Conservation (phyloP, 2,888 invertebrate species). For the Caenorhabditis japonica region DNA sequence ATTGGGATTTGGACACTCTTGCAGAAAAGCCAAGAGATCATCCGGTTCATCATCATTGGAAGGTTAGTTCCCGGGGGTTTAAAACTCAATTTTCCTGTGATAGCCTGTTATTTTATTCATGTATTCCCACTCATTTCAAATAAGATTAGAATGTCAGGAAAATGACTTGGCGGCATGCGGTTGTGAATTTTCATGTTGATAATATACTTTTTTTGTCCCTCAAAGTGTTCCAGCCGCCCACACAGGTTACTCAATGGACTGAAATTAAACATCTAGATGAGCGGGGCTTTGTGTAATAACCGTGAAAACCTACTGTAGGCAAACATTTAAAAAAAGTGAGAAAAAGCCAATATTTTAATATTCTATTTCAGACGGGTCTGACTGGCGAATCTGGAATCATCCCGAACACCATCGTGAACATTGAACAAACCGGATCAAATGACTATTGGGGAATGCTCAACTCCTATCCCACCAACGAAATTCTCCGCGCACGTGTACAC, state of each 20-base stretch:
- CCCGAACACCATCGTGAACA: slow-evolving; percentile 72
- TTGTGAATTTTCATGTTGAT: background rate
- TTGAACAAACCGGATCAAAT: slow-evolving; percentile 73
- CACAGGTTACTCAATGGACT: no score
- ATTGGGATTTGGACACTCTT: slow-evolving; percentile 65
- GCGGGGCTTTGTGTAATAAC: no score
- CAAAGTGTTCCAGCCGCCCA: no score
- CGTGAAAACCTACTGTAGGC: no score
- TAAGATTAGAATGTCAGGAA: no score
- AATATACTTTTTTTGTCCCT: slow-evolving; percentile 17
- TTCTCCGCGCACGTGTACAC: slow-evolving; percentile 69
- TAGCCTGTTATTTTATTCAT: no score
- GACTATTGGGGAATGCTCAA: slow-evolving; percentile 75
- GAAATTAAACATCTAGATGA: no score
- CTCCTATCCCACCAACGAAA: slow-evolving; percentile 71
- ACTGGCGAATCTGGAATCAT: slow-evolving; percentile 66
- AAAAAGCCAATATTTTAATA: no score
- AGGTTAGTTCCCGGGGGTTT: slow-evolving; percentile 45
- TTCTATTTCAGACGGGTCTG: slow-evolving; percentile 69
- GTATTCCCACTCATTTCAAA: no score
- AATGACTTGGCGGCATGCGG: background rate
- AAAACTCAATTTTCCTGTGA: no score
- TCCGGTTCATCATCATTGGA: slow-evolving; percentile 69
- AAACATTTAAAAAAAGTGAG: no score
- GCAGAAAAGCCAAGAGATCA: slow-evolving; percentile 63